Evolutionary conservation across 2,113 vertebrate genomes (phyloP).

Genomic region (Lucifuga dentata): DNA sequence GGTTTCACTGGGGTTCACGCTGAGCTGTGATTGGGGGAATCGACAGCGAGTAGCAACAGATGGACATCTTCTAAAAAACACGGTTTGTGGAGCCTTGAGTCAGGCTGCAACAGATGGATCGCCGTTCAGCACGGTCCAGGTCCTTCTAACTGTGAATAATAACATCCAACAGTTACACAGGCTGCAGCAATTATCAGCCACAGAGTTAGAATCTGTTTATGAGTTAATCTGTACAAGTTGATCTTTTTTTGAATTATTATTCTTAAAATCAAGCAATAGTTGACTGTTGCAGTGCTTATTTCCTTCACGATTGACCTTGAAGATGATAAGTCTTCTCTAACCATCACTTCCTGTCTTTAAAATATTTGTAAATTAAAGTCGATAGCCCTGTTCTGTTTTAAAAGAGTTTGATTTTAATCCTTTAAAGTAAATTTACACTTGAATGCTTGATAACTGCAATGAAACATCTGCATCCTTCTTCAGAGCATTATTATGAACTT

Average conservation of each 20-base stretch:
- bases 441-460: too few species aligned
- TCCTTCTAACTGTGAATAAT: slow-evolving; percentile 55
- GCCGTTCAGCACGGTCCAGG: slow-evolving; percentile 26
- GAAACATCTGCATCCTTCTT: background rate
- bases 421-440: slow-evolving; percentile 13
- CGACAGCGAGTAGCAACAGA: slow-evolving; percentile 62
- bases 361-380: slow-evolving; percentile 3
- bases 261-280: too few species aligned
- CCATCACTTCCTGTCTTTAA: background rate
- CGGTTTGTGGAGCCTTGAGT: slow-evolving; percentile 50
- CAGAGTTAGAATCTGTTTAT: background rate
- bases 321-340: background rate
- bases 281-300: background rate
- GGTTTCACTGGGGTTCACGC: slow-evolving; percentile 21
- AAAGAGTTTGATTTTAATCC: background rate
- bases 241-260: too few species aligned
- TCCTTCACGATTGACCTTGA: background rate
- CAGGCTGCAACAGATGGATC: slow-evolving; percentile 67
- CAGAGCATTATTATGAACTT: background rate
- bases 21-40: slow-evolving; percentile 27
- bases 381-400: background rate
- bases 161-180: slow-evolving; percentile 29
- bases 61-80: slow-evolving; percentile 56
- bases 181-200: slow-evolving; percentile 12
- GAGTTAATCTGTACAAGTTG: background rate